These are phyloP conservation scores for Macropis europaea DNA, from an alignment of 2,888 invertebrate genomes.

Conservation along the genomic window DNA sequence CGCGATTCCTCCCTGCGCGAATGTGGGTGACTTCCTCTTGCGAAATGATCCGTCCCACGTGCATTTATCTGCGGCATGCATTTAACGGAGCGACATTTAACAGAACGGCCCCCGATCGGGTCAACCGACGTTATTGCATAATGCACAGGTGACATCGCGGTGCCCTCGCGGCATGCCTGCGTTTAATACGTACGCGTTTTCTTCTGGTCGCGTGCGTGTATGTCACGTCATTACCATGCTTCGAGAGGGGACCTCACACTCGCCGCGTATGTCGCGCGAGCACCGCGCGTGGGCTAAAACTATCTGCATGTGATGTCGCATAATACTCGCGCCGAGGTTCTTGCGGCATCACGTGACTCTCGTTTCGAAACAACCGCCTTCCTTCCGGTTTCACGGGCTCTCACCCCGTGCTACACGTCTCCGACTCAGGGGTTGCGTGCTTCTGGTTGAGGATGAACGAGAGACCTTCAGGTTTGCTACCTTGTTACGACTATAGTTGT, in stretches of 20 bases:
- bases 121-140: conserved; percentile 56
- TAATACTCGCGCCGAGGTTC: conserved; percentile 42
- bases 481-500: too few relatives aligned
- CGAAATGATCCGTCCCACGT: conserved; percentile 55
- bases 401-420: too few relatives aligned
- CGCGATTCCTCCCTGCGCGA: conserved; percentile 4
- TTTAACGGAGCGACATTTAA: conserved; percentile 61
- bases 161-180: conserved; percentile 47
- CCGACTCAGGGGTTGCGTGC: too few relatives aligned
- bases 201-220: conserved; percentile 53
- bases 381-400: conserved; percentile 53
- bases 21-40: conserved; percentile 49
- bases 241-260: conserved; percentile 50
- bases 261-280: conserved; percentile 38
- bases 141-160: conserved; percentile 61
- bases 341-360: conserved; percentile 30
- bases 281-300: conserved; percentile 65
- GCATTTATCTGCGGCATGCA: conserved; percentile 44
- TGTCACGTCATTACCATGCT: conserved; percentile 64
- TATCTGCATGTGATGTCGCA: conserved; percentile 65
- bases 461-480: too few relatives aligned
- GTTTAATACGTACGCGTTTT: conserved; percentile 51
- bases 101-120: conserved; percentile 41
- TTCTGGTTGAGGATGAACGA: too few relatives aligned
- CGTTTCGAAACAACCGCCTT: conserved; percentile 49